Evolutionary conservation across 2,113 vertebrate genomes (phyloP), one percentile per base, ranked within the genome.

Genomic region (Solea solea): DNA sequence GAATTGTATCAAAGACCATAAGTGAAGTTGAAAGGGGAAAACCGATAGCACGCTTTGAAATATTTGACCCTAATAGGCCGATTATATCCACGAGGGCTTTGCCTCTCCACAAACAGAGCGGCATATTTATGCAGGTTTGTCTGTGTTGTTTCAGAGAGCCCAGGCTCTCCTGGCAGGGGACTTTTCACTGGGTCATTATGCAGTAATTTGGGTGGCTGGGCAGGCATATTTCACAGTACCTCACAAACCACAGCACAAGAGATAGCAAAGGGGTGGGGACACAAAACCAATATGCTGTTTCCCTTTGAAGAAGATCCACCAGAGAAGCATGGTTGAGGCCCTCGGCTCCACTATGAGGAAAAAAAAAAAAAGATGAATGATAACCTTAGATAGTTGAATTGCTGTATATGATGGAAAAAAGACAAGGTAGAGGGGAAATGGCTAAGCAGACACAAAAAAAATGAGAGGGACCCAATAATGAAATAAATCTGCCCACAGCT

Each of bases 401-500:
- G 56, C 55, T 75, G 39, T 52, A 28, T 28, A 62, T 58, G 40
- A 27, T 34, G 12, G 10, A 50, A 55, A 21, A 55, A 6, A 4
- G 15, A 21, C 13, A 76, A 62, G 45, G 34, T 14, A 44, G 52
- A 68, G 34, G 72, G 54, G 28, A 49, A 64, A 64, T 69, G 62
- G 59, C 59, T 64, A 75, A 69, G 72, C 16, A 15, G 55, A 75
- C 50, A 34, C 45, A 69, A 21, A 21, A 21, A 73, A 84, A 91
- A 84, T 58, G 80, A 86, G 67, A 73, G 65, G 34, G 70, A 78
- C 73, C 69, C 74, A 86, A 90, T 87, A 85, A 90, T 92, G 87
- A 90, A 91, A 86, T 87, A 89, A 92, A 88, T 91, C 87, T 89
- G 91, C 87, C 82, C 80, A 84, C 86, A 92, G 85, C 81, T 89